These are phyloP conservation scores for Cnemophilus loriae DNA, from an alignment of 2,113 vertebrate genomes.

Conservation along the genomic window DNA sequence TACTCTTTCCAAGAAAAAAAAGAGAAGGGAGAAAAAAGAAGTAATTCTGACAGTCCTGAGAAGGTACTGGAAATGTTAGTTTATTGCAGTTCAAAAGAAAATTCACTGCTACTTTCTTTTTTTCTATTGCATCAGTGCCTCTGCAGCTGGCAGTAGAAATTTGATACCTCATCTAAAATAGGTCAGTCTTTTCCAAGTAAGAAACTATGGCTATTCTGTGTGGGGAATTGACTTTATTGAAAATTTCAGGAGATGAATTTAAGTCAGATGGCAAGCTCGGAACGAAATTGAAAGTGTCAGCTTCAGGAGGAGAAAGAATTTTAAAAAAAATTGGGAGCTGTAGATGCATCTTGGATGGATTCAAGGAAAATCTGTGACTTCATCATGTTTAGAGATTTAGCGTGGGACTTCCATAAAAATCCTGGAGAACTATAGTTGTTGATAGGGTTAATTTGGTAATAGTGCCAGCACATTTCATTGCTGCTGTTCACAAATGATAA, in stretches of 20 bases:
- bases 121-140: not conserved
- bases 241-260: not conserved
- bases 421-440: not conserved
- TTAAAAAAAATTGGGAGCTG: not conserved
- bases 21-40: fast-evolving
- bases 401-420: not conserved
- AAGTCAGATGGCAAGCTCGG: not conserved
- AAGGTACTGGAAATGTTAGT: not conserved
- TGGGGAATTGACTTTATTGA: not conserved
- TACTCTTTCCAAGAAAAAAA: not conserved
- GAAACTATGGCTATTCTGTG: not conserved
- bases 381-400: not conserved
- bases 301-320: fast-evolving
- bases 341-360: not conserved
- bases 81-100: not conserved
- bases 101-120: not conserved
- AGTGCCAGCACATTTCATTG: not conserved
- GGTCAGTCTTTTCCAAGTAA: not conserved
- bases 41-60: not conserved
- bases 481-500: not conserved
- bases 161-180: not conserved
- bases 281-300: not conserved
- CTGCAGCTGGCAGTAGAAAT: not conserved
- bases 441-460: not conserved
- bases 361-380: not conserved